Evolutionary conservation across 2,797 vertebrate species (phyloP).

Genomic region (Bufotes viridis): DNA sequence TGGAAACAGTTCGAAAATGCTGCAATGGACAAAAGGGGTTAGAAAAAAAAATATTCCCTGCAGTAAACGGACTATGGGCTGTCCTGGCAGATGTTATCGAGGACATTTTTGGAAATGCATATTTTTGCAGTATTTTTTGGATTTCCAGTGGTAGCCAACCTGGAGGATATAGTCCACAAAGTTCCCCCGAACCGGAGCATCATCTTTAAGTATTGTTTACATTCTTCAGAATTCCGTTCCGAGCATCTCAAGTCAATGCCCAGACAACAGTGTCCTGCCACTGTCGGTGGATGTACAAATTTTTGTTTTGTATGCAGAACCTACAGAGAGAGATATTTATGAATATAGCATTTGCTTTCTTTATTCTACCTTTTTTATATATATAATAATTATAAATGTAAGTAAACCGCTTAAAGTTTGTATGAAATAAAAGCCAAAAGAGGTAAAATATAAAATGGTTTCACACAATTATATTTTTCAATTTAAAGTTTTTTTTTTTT

Average conservation of each 20-base stretch:
- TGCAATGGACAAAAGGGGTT: neutral
- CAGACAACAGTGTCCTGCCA: conserved; percentile 82
- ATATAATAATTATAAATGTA: conserved; percentile 68
- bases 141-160: neutral
- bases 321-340: conserved; percentile 97
- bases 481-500: conserved; percentile 40
- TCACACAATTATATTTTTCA: conserved; percentile 54
- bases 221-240: conserved; percentile 52
- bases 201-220: conserved; percentile 46
- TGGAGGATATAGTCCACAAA: neutral
- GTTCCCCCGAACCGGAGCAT: neutral
- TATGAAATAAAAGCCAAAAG: conserved; percentile 74
- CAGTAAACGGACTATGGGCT: neutral
- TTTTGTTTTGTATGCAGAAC: conserved; percentile 90
- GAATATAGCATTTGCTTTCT: conserved; percentile 78
- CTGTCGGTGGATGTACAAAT: conserved; percentile 93
- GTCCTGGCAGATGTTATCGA: neutral
- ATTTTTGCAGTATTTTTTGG: neutral
- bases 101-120: neutral
- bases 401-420: conserved; percentile 72
- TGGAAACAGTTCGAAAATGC: neutral
- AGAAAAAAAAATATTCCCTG: neutral
- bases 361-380: conserved; percentile 70
- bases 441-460: conserved; percentile 60
- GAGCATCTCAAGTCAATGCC: conserved; percentile 72